A percentile compares a stretch with the other conserved stretches of the same genome.
phyloP scores from a whole-genome alignment of 2,888 invertebrate species.

The Oscheius sp. region DNA sequence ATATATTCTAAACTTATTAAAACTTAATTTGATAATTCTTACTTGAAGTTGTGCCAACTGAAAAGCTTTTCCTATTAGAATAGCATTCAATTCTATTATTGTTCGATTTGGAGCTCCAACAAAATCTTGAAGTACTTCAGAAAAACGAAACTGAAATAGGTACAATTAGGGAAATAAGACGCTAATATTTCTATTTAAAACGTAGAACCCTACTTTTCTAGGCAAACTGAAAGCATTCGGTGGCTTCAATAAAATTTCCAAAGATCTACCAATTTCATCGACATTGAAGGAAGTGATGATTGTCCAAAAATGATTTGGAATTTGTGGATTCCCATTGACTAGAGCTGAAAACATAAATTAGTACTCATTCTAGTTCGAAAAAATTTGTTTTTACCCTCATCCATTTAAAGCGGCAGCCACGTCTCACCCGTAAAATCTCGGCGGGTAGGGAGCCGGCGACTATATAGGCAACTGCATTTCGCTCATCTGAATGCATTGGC shows the following conservation, averaged over 20 bases:
- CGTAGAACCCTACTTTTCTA: no score
- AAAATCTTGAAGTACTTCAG: conserved; percentile 32
- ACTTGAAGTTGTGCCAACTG: conserved; percentile 39
- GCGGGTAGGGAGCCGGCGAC: background rate
- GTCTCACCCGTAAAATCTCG: conserved; percentile 25
- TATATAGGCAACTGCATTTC: conserved; percentile 9
- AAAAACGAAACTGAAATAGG: conserved; percentile 27
- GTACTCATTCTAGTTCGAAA: background rate
- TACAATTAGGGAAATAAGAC: no score
- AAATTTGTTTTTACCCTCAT: background rate
- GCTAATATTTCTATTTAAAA: background rate
- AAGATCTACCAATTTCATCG: conserved; percentile 23
- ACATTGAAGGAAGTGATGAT: conserved; percentile 46
- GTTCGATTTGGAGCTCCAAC: conserved; percentile 12
- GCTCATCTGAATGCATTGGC: conserved; percentile 36
- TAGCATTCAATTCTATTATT: conserved; percentile 30
- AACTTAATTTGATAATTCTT: background rate
- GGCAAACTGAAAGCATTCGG: no score
- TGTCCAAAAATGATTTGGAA: conserved; percentile 37
- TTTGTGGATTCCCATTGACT: conserved; percentile 25
- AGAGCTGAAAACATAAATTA: conserved; percentile 32
- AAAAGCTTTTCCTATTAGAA: conserved; percentile 46
- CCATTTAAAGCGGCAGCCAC: background rate
- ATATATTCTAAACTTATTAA: background rate
- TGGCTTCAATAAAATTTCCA: background rate